Evolutionary conservation across 2,888 invertebrate species (phyloP).

Genomic region (Drosophila nr. perissopoda): DNA sequence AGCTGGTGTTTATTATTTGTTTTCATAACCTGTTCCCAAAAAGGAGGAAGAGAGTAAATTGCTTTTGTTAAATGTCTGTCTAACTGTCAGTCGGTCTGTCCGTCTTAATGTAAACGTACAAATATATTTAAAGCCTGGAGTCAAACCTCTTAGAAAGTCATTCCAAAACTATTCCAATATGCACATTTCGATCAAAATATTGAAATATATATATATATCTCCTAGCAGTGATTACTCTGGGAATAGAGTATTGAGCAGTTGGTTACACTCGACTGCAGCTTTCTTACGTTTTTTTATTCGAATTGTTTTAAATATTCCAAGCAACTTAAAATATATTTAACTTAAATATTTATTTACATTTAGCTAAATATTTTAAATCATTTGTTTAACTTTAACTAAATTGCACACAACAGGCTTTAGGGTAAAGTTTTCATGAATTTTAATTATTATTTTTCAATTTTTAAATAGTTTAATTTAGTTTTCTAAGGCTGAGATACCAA

Average conservation of each 20-base stretch:
- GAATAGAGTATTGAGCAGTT: not conserved
- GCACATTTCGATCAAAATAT: not conserved
- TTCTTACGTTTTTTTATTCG: constrained; percentile 16
- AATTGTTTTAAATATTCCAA: constrained; percentile 22
- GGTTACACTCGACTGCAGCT: not conserved
- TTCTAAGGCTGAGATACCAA: constrained; percentile 74
- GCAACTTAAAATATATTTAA: constrained; percentile 23
- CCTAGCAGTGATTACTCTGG: too few relatives aligned
- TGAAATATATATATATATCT: not conserved
- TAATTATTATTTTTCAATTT: constrained; percentile 8
- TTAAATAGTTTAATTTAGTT: constrained; percentile 18
- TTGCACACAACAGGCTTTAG: constrained; percentile 65
- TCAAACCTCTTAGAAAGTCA: not conserved
- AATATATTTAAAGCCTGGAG: not conserved
- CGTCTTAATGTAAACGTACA: not conserved
- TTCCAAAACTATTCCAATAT: not conserved
- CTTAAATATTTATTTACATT: constrained; percentile 63
- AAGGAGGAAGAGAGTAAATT: not conserved
- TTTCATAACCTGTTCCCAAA: not conserved
- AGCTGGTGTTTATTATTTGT: constrained; percentile 41
- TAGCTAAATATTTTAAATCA: constrained; percentile 21
- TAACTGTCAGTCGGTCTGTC: not conserved
- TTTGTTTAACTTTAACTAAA: constrained; percentile 23
- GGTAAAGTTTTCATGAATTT: constrained; percentile 44
- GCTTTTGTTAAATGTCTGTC: not conserved